Percentiles rank a stretch among this genome's conserved stretches.
These are phyloP conservation scores for Calosoma granatense DNA, from an alignment of 1,140 invertebrate species.

Conservation along the genomic window DNA sequence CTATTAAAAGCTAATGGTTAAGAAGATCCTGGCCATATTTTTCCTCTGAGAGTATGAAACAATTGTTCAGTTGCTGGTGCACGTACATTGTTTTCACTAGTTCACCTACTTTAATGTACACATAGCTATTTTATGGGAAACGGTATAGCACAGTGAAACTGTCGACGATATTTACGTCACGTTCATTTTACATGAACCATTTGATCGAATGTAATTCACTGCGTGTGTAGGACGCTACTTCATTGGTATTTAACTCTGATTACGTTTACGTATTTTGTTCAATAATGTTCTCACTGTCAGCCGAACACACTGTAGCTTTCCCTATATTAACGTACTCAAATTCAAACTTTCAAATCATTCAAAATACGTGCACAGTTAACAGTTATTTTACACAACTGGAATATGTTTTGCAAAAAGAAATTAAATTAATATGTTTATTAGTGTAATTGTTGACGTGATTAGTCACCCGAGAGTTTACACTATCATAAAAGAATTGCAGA, in stretches of 20 bases:
- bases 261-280: neutral
- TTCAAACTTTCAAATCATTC: neutral
- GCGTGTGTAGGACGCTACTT: neutral
- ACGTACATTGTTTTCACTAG: neutral
- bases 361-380: neutral
- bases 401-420: too few relatives aligned
- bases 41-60: neutral
- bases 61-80: neutral
- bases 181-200: too few relatives aligned
- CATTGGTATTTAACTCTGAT: neutral
- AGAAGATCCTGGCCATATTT: neutral
- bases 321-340: neutral
- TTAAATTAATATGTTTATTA: too few relatives aligned
- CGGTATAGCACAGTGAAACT: too few relatives aligned
- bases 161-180: too few relatives aligned
- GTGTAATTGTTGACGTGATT: too few relatives aligned
- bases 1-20: neutral
- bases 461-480: too few relatives aligned
- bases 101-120: neutral
- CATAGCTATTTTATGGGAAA: neutral
- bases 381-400: too few relatives aligned
- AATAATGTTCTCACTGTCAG: too few relatives aligned
- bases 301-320: neutral
- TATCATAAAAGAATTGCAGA: too few relatives aligned
- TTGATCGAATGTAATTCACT: neutral